phyloP scores from a whole-genome alignment of 2,113 vertebrate species.

The Holacanthus passer region DNA sequence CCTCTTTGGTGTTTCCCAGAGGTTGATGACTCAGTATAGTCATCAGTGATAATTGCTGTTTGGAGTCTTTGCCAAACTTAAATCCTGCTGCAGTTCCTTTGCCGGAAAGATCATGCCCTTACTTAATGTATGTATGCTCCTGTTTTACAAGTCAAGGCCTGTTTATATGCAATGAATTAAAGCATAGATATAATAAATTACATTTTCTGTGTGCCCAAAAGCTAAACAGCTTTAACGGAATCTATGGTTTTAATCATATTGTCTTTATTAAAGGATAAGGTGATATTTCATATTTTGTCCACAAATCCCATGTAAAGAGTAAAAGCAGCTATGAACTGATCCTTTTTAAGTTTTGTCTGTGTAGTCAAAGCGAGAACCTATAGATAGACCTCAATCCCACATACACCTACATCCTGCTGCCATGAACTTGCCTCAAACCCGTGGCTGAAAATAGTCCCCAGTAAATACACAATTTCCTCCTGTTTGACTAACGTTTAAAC shows the following conservation, averaged over 20 bases:
- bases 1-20: neutral
- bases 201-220: neutral
- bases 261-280: neutral
- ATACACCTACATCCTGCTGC: neutral
- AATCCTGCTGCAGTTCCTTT: neutral
- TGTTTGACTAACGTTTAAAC: neutral
- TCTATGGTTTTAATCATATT: neutral
- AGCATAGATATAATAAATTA: neutral
- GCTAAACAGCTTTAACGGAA: neutral
- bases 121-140: conserved; percentile 17
- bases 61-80: neutral
- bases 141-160: neutral
- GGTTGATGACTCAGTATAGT: conserved; percentile 5
- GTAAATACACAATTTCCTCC: neutral
- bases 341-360: too few species aligned
- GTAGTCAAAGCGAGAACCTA: too few species aligned
- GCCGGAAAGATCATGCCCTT: neutral
- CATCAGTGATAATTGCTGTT: conserved; percentile 22
- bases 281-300: neutral
- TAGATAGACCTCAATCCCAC: neutral
- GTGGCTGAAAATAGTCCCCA: neutral
- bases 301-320: neutral
- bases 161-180: neutral
- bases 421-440: neutral
- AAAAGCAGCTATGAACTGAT: neutral